phyloP scores from a whole-genome alignment of 2,113 vertebrate genomes.

The Zosterops lateralis region DNA sequence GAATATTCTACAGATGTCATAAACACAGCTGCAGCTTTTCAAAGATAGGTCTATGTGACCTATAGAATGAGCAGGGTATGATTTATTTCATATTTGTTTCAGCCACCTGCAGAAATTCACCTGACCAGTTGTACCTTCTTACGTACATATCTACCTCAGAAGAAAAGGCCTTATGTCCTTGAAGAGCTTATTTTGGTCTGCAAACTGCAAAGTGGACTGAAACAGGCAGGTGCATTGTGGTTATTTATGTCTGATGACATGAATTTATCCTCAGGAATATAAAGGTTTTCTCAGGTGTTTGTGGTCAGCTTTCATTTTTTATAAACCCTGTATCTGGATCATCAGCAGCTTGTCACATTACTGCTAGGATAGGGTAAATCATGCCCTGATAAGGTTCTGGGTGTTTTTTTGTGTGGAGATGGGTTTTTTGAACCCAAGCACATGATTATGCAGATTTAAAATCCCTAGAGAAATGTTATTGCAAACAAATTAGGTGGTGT shows the following conservation, averaged over 20 bases:
- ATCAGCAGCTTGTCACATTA: background rate
- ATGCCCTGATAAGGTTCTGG: background rate
- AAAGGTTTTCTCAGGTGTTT: background rate
- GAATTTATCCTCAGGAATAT: background rate
- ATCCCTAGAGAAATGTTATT: background rate
- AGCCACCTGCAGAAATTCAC: background rate
- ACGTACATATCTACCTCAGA: background rate
- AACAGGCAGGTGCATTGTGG: background rate
- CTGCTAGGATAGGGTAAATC: background rate
- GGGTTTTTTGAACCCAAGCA: background rate
- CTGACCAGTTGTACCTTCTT: background rate
- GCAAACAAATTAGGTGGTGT: background rate
- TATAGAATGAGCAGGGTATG: rapidly evolving
- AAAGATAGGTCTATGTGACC: background rate
- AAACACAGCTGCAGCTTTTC: background rate
- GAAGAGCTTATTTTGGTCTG: background rate
- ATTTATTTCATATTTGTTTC: background rate
- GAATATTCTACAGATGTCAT: background rate
- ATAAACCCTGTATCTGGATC: background rate
- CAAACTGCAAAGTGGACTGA: background rate
- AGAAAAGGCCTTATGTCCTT: background rate
- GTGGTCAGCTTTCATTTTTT: background rate
- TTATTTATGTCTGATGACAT: background rate
- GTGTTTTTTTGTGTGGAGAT: background rate
- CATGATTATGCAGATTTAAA: background rate